phyloP scores from a whole-genome alignment of 2,888 invertebrate species.

The Pandemis corylana region DNA sequence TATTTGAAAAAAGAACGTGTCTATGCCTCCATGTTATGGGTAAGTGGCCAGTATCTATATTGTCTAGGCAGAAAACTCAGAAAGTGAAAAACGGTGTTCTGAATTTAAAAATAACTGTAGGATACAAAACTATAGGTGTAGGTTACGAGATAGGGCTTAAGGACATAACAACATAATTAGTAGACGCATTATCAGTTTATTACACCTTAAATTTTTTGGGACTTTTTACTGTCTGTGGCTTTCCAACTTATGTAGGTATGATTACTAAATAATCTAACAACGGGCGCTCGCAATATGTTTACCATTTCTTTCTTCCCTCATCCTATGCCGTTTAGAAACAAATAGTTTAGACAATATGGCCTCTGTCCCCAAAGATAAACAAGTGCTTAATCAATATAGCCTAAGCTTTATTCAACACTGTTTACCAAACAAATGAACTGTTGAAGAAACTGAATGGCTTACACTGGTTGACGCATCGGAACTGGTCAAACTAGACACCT shows the following conservation, averaged over 20 bases:
- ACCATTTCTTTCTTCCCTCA: too few relatives aligned
- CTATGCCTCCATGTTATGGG: constrained; percentile 1
- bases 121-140: too few relatives aligned
- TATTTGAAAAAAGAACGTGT: constrained; percentile 5
- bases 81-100: not conserved
- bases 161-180: too few relatives aligned
- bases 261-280: too few relatives aligned
- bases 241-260: too few relatives aligned
- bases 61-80: not conserved
- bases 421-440: constrained; percentile 18
- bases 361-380: not conserved
- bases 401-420: not conserved
- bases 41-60: not conserved
- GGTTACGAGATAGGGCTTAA: too few relatives aligned
- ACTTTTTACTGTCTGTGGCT: too few relatives aligned
- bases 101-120: not conserved
- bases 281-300: too few relatives aligned
- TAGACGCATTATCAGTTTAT: too few relatives aligned
- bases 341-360: too few relatives aligned
- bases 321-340: too few relatives aligned
- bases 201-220: too few relatives aligned
- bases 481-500: constrained; percentile 10
- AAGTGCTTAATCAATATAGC: not conserved
- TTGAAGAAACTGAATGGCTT: constrained; percentile 16
- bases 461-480: constrained; percentile 1